Evolutionary conservation across 2,113 vertebrate species (phyloP).

Genomic region (Phalacrocorax brasilianus): DNA sequence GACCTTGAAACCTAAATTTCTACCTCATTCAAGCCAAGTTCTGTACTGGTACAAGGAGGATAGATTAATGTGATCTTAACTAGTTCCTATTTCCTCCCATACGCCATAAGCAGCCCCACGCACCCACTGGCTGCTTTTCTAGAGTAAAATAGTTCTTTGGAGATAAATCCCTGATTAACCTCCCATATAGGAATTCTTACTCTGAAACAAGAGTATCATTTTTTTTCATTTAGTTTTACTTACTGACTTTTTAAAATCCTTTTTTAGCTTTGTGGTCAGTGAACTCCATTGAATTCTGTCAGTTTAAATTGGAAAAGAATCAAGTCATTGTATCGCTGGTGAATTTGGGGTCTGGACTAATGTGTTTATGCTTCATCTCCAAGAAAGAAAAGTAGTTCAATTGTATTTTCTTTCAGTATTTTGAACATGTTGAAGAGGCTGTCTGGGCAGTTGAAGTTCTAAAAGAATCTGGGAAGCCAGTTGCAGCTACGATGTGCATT

Average conservation of each 20-base stretch:
- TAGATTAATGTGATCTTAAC: background rate
- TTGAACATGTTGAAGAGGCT: conserved; percentile 97
- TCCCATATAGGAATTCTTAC: background rate
- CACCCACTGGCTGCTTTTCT: background rate
- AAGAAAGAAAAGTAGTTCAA: background rate
- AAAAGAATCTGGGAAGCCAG: conserved; percentile 86
- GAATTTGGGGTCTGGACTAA: background rate
- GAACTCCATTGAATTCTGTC: background rate
- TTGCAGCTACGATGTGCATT: conserved; percentile 90
- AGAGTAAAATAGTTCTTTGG: background rate
- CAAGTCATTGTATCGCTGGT: background rate
- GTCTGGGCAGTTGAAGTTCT: conserved; percentile 93
- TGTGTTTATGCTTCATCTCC: background rate
- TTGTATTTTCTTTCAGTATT: conserved; percentile 83
- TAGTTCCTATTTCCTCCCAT: background rate
- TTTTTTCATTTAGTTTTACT: background rate
- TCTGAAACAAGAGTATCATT: background rate
- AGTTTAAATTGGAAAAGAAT: background rate
- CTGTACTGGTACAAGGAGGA: background rate
- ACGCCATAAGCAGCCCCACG: background rate
- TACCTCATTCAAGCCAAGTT: background rate
- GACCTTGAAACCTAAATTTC: background rate
- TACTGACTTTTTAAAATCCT: background rate
- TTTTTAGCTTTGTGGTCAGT: background rate
- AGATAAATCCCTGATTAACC: background rate